Evolutionary conservation across 37 sponge, comb jelly and placozoan genomes (phyloP).

Genomic region (Aphrocallistes beatrix): DNA sequence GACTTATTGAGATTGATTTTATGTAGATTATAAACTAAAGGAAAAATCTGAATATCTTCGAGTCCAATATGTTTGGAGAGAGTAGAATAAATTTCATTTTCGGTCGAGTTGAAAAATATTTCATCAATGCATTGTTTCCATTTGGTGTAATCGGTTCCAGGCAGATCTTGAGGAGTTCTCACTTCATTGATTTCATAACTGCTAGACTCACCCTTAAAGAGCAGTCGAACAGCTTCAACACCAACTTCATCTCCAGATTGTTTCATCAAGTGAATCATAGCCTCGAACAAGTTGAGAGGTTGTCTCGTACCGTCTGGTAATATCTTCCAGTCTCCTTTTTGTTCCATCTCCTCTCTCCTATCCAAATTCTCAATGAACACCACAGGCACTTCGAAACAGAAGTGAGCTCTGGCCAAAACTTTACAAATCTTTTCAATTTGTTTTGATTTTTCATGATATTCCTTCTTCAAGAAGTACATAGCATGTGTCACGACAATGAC

Average conservation of each 20-base stretch:
- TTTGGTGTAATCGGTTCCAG: too few species aligned
- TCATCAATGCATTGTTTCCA: too few species aligned
- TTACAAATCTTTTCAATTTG: not conserved
- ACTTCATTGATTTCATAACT: not conserved
- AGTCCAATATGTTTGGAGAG: too few species aligned
- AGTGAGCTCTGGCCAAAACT: not conserved
- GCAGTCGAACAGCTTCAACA: not conserved
- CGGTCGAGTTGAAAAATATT: too few species aligned
- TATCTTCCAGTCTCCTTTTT: not conserved
- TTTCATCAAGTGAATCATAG: not conserved
- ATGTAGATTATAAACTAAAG: too few species aligned
- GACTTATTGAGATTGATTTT: too few species aligned
- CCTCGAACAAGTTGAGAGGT: not conserved
- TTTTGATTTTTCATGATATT: not conserved
- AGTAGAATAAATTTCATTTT: too few species aligned
- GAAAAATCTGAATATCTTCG: too few species aligned
- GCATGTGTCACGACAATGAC: not conserved
- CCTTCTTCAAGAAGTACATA: not conserved
- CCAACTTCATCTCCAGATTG: not conserved
- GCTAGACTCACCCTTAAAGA: not conserved
- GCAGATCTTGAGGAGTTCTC: too few species aligned
- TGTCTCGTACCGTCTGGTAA: not conserved
- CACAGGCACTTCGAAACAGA: not conserved
- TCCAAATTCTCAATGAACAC: not conserved
- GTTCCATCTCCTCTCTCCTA: not conserved